Evolutionary conservation across 2,888 invertebrate species (phyloP).

Genomic region (Eupithecia insigniata): DNA sequence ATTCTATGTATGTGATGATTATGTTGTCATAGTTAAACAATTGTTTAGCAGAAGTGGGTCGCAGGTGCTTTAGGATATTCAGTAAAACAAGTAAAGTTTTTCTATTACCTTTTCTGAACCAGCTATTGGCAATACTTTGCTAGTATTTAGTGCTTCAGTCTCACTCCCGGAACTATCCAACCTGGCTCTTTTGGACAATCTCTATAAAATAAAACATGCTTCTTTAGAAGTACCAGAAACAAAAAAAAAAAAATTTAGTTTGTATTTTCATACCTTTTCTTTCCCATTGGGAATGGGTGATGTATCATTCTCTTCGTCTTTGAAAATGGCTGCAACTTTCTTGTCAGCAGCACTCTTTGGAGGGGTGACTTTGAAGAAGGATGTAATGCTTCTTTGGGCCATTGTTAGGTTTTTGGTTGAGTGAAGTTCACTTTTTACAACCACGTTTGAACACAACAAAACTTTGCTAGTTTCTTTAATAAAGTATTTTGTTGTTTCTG

Average conservation of each 20-base stretch:
- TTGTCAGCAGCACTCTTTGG: constrained; percentile 53
- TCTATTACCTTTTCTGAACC: constrained; percentile 51
- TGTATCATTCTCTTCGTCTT: constrained; percentile 13
- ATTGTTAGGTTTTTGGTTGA: constrained; percentile 52
- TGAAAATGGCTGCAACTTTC: constrained; percentile 31
- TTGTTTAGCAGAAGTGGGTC: not conserved
- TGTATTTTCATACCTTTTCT: constrained; percentile 52
- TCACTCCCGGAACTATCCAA: constrained; percentile 68
- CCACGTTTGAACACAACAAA: constrained; percentile 11
- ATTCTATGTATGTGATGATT: not conserved
- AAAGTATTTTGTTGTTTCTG: constrained; percentile 18
- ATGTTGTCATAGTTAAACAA: not conserved
- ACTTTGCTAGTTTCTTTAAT: constrained; percentile 11
- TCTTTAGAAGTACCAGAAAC: not conserved
- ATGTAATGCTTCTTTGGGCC: constrained; percentile 78
- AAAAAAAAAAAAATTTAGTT: not conserved
- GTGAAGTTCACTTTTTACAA: constrained; percentile 17
- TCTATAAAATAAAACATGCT: constrained; percentile 49
- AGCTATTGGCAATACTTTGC: constrained; percentile 34
- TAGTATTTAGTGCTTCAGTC: constrained; percentile 44
- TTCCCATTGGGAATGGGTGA: constrained; percentile 43
- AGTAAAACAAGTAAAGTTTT: not conserved
- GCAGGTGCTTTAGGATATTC: not conserved
- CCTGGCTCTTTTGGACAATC: constrained; percentile 63
- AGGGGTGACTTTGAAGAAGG: constrained; percentile 74